These are phyloP conservation scores for Drosophila hawaiiensis DNA, from an alignment of 2,888 invertebrate genomes.

Conservation along the genomic window DNA sequence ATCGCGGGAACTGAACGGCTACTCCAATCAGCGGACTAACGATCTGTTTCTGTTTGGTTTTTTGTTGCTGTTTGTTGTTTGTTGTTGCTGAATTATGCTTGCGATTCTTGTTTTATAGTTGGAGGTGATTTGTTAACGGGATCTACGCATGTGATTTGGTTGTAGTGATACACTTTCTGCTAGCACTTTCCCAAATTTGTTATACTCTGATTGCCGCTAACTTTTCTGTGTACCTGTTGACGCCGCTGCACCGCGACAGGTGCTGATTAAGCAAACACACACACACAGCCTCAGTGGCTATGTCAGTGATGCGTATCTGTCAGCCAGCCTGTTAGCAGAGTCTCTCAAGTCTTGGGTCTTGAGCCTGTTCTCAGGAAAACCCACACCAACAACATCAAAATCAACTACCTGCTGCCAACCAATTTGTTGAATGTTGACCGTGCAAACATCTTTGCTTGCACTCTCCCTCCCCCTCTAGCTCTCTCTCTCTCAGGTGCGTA, in stretches of 20 bases:
- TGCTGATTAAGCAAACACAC: conserved; percentile 81
- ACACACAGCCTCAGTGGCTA: conserved; percentile 47
- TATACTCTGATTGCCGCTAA: conserved; percentile 33
- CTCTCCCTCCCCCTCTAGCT: neutral
- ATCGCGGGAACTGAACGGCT: conserved; percentile 49
- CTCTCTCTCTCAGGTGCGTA: conserved; percentile 43
- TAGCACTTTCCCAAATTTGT: conserved; percentile 67
- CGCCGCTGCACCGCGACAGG: conserved; percentile 72
- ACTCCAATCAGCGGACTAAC: conserved; percentile 53
- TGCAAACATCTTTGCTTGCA: conserved; percentile 68
- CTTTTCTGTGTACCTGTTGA: conserved; percentile 67
- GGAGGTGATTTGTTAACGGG: conserved; percentile 59
- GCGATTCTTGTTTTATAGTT: conserved; percentile 15
- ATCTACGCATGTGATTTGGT: conserved; percentile 65
- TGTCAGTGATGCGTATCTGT: conserved; percentile 76
- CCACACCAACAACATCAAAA: conserved; percentile 71
- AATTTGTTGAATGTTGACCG: conserved; percentile 79
- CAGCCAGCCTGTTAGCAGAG: conserved; percentile 73
- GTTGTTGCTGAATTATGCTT: conserved; percentile 44
- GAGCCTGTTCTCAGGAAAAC: conserved; percentile 75
- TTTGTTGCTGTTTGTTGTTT: conserved; percentile 29
- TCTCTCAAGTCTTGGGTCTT: conserved; percentile 9
- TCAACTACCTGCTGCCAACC: conserved; percentile 63
- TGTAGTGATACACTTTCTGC: conserved; percentile 54
- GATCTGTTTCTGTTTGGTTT: conserved; percentile 34